Percentiles rank a stretch among this genome's conserved stretches.
Conservation (phyloP, 2,113 vertebrate species). For the Ceuthmochares aereus region DNA sequence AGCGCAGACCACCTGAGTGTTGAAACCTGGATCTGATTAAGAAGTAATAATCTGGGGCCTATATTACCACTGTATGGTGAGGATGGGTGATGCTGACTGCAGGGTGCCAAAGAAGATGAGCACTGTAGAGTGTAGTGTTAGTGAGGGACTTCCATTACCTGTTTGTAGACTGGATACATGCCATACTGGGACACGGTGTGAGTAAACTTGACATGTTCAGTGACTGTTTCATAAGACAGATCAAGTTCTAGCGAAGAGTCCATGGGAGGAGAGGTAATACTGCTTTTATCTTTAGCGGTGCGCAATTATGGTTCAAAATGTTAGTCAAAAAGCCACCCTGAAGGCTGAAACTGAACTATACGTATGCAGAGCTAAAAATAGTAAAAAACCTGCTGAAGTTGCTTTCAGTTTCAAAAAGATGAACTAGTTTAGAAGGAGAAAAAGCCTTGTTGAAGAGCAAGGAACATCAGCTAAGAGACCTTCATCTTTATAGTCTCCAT, state of each 20-base stretch:
- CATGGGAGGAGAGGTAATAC: neutral
- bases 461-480: neutral
- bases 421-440: neutral
- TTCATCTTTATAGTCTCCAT: neutral
- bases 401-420: neutral
- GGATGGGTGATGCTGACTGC: neutral
- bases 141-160: neutral
- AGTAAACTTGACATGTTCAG: neutral
- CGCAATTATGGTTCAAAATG: neutral
- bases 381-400: neutral
- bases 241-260: neutral
- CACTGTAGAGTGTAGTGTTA: neutral
- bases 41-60: neutral
- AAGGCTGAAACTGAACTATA: neutral
- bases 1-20: neutral
- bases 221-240: neutral
- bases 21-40: neutral
- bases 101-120: neutral
- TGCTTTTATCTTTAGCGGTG: neutral
- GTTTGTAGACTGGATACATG: neutral
- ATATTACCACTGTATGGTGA: neutral
- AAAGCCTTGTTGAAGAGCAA: neutral
- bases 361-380: neutral
- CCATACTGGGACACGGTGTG: neutral
- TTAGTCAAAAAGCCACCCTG: neutral